Evolutionary conservation across 2,888 invertebrate species (phyloP), one percentile per base, ranked within the genome.

Genomic region (Mongoloraphidia duomilia): DNA sequence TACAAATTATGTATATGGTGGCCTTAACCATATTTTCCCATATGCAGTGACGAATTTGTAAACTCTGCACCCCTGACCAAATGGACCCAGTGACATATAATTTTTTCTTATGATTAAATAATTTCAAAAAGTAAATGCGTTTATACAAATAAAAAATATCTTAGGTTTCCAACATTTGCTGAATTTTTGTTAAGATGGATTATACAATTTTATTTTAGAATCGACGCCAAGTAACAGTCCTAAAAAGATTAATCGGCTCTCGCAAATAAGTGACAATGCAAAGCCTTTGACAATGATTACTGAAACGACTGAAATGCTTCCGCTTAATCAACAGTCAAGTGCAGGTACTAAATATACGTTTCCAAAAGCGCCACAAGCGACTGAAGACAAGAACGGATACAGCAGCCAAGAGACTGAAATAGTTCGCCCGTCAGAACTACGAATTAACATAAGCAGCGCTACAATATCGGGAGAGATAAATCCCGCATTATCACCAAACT

Each of bases 281-380:
- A 80, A 81, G 65, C 71, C 71, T 60, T 68, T 83, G 58, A 80
- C 82, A 55, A 79, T 76, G 10, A 82, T 82, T 55, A 76, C 77
- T 34, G 83, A 83, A 67, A 76, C 75, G 54, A 79, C 82, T 26
- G 83, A 83, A 65, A 74, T 82, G 70, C 77, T 78, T 48, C 77
- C 79, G 14, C 63, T 82, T 41, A 80, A 79, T 52, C 76, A 76
- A 53, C 70, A 68, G 57, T 65, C 65, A 38, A 68, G 72, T 2
- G 71, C 69, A 34, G 67, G 73, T 13, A 65, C 65, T 38, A 74
- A 74, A 57, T 65, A 65, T 50, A 59, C 63, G 46, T 65, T 65
- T 57, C 60, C 64, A 17, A 55, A 60, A n/a, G 59, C 62, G 47
- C 56, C 56, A 40, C 13, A 37, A 47, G 26, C 41, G 41, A 41